Conservation (phyloP, 2,888 invertebrate species). For the Scaptomyza polygonia region DNA sequence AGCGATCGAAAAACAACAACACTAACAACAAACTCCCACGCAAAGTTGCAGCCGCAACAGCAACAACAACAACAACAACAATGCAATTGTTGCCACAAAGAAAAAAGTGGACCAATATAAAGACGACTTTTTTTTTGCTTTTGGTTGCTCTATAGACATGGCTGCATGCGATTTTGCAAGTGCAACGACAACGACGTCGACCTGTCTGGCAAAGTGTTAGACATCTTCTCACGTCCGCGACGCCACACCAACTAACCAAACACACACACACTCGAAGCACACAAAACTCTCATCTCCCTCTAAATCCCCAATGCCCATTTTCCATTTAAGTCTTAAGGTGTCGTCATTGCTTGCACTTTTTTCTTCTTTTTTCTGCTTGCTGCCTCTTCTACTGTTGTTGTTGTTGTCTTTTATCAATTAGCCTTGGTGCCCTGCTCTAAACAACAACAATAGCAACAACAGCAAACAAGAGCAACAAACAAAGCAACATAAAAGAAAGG, state of each 20-base stretch:
- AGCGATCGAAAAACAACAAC: constrained; percentile 66
- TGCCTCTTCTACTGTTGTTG: constrained; percentile 26
- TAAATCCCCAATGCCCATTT: constrained; percentile 24
- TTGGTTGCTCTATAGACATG: constrained; percentile 18
- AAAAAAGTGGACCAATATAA: constrained; percentile 52
- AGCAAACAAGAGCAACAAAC: constrained; percentile 17
- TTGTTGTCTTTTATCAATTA: constrained; percentile 73
- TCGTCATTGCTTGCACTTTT: constrained; percentile 61
- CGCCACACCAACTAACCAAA: constrained; percentile 38
- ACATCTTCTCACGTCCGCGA: constrained; percentile 77
- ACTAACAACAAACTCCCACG: constrained; percentile 76
- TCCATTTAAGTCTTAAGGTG: constrained; percentile 51
- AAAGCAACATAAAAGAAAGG: constrained; percentile 45
- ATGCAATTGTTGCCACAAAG: constrained; percentile 65
- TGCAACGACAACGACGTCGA: constrained; percentile 66
- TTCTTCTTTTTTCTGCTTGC: constrained; percentile 20
- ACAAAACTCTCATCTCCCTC: constrained; percentile 17
- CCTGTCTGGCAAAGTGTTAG: constrained; percentile 78
- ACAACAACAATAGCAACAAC: constrained; percentile 41
- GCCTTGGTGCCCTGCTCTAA: constrained; percentile 70
- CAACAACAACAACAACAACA: constrained; percentile 50
- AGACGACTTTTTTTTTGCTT: constrained; percentile 28
- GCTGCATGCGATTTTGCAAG: constrained; percentile 72
- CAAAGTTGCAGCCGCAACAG: constrained; percentile 67
- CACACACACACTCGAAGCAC: constrained; percentile 20